Percentiles rank a stretch among this genome's conserved stretches.
These are phyloP conservation scores for Dolichallabes microphthalmus DNA, from an alignment of 2,113 vertebrate species.

Conservation along the genomic window DNA sequence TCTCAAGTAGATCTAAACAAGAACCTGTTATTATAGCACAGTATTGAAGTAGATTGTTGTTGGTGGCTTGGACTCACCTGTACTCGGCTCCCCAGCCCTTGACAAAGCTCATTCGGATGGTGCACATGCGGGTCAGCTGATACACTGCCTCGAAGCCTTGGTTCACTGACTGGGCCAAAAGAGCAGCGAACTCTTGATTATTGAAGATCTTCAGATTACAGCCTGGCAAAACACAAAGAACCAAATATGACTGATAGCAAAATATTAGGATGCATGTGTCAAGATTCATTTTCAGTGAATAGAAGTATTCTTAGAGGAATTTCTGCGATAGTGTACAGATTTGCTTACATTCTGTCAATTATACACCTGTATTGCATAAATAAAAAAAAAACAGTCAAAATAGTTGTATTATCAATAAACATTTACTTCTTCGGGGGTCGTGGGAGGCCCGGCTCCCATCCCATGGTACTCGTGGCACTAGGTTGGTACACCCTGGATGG, in stretches of 20 bases:
- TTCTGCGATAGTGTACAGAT: not conserved
- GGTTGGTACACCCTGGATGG: too few relatives aligned
- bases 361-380: not conserved
- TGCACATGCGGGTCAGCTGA: slow-evolving; percentile 97
- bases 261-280: not conserved
- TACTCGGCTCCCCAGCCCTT: slow-evolving; percentile 98
- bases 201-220: slow-evolving; percentile 99
- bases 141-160: slow-evolving; percentile 98
- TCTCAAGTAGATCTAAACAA: too few relatives aligned
- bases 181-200: slow-evolving; percentile 96
- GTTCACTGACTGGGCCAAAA: slow-evolving; percentile 96
- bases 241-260: not conserved
- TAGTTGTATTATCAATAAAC: not conserved
- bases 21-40: not conserved
- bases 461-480: too few relatives aligned
- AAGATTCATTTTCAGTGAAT: not conserved
- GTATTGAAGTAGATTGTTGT: not conserved
- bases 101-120: slow-evolving; percentile 98
- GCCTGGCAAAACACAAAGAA: slow-evolving; percentile 67
- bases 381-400: not conserved
- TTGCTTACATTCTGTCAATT: not conserved
- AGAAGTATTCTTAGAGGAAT: not conserved
- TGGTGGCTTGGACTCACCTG: slow-evolving; percentile 74
- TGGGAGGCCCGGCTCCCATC: too few relatives aligned
- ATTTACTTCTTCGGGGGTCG: not conserved